phyloP scores from a whole-genome alignment of 2,797 vertebrate genomes.

The Tamandua tetradactyla region DNA sequence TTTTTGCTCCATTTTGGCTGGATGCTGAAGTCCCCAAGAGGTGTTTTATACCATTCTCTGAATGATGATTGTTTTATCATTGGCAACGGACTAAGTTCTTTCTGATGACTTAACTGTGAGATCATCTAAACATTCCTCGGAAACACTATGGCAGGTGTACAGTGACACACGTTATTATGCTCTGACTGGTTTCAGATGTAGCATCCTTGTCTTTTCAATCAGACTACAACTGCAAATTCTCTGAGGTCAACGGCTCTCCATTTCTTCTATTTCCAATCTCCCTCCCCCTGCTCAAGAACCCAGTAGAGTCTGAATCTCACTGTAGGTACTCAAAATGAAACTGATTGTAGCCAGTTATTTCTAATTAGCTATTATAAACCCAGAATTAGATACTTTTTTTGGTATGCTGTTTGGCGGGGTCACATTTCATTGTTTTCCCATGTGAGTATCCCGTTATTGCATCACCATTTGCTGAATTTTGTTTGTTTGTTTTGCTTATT shows the following conservation, averaged over 20 bases:
- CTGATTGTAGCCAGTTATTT: background rate
- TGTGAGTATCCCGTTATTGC: too few species aligned
- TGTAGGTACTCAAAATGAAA: background rate
- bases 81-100: background rate
- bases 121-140: background rate
- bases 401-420: too few species aligned
- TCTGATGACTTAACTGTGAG: background rate
- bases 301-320: background rate
- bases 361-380: background rate
- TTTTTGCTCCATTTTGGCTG: background rate
- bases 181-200: background rate
- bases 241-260: background rate
- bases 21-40: background rate
- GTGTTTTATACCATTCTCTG: background rate
- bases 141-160: background rate
- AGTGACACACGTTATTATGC: background rate
- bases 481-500: too few species aligned
- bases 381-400: background rate
- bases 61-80: background rate
- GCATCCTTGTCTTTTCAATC: background rate
- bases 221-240: background rate
- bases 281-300: background rate
- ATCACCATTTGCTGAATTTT: too few species aligned
- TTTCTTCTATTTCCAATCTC: background rate
- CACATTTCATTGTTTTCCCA: too few species aligned